Conservation (phyloP, 2,797 vertebrate species). For the Eremophila alpestris region DNA sequence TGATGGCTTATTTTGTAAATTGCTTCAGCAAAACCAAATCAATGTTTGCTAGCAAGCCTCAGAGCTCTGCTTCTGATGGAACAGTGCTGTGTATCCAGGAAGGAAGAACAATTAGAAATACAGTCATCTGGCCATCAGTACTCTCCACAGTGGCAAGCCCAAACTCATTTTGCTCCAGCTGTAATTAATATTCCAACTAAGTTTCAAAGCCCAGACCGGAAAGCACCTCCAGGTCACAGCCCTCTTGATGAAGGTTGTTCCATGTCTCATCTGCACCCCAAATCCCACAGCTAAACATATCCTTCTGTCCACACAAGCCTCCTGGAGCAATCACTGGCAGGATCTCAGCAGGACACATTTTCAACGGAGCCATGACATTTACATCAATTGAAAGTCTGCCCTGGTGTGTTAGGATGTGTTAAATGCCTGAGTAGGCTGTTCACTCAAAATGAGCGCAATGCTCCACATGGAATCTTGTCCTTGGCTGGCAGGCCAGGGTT, state of each 20-base stretch:
- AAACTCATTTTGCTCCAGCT: slow-evolving; percentile 26
- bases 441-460: not conserved
- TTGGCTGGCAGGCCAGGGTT: not conserved
- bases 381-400: not conserved
- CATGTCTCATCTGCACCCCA: not conserved
- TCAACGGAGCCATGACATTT: not conserved
- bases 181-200: slow-evolving; percentile 33
- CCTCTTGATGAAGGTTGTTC: not conserved
- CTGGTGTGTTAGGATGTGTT: not conserved
- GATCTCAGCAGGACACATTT: not conserved
- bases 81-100: not conserved
- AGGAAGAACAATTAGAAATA: slow-evolving; percentile 40
- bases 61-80: slow-evolving; percentile 53
- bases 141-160: not conserved
- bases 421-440: not conserved
- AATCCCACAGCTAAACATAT: not conserved
- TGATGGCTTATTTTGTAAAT: slow-evolving; percentile 64
- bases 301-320: not conserved
- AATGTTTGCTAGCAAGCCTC: slow-evolving; percentile 52
- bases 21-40: slow-evolving; percentile 52
- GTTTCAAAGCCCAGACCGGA: slow-evolving; percentile 26
- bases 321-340: not conserved
- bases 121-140: slow-evolving; percentile 17
- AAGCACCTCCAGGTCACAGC: slow-evolving; percentile 17
- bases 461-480: not conserved